A percentile compares a stretch with the other conserved stretches of the same genome.
Evolutionary conservation across 2,113 vertebrate species (phyloP).

Genomic region (Dermatemys mawii): DNA sequence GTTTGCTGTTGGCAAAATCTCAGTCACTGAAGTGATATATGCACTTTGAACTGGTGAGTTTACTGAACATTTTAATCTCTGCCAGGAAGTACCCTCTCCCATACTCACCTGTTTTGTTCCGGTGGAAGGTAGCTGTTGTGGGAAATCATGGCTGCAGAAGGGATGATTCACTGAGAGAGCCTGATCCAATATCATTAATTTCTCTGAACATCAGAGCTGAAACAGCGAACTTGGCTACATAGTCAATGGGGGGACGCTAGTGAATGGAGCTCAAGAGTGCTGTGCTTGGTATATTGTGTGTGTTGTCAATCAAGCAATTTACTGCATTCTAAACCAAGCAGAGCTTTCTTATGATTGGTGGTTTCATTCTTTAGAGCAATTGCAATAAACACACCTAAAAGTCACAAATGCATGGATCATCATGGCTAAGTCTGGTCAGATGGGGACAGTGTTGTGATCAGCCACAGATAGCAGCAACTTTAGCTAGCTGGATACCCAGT

Average conservation of each 20-base stretch:
- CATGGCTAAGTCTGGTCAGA: background rate
- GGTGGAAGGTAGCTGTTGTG: background rate
- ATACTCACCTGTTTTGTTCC: background rate
- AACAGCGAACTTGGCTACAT: background rate
- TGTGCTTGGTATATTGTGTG: background rate
- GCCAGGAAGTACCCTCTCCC: background rate
- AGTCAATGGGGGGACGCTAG: background rate
- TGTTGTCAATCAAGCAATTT: background rate
- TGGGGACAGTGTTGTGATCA: fast-evolving
- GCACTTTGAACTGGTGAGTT: background rate
- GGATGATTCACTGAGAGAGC: background rate
- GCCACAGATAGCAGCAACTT: background rate
- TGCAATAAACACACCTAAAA: background rate
- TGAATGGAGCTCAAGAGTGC: background rate
- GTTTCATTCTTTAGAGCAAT: background rate
- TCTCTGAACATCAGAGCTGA: background rate
- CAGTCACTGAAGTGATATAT: background rate
- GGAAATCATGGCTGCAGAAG: background rate
- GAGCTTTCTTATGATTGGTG: background rate
- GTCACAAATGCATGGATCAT: background rate
- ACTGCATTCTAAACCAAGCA: background rate
- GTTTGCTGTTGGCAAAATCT: background rate
- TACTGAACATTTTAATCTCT: background rate
- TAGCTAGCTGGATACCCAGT: background rate
- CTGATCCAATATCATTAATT: background rate